A percentile compares a stretch with the other conserved stretches of the same genome.
These are phyloP conservation scores for Ecdyonurus torrentis DNA, from an alignment of 2,888 invertebrate genomes.

Conservation along the genomic window DNA sequence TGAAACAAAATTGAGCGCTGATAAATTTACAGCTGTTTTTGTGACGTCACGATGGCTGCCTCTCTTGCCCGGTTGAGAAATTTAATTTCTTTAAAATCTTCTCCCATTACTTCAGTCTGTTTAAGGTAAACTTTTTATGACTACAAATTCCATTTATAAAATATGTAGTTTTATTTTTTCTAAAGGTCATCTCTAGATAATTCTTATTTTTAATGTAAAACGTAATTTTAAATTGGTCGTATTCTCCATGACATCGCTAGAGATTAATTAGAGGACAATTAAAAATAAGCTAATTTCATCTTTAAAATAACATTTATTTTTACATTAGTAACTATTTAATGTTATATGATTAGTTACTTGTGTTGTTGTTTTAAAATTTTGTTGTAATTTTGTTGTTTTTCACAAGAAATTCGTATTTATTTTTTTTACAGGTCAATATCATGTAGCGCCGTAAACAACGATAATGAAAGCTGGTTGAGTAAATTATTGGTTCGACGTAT, in stretches of 20 bases:
- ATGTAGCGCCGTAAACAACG: conserved; percentile 6
- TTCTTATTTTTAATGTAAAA: not conserved
- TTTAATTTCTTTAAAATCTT: not conserved
- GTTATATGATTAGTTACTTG: too few species aligned
- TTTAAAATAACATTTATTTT: too few species aligned
- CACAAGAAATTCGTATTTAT: too few species aligned
- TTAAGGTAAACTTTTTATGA: not conserved
- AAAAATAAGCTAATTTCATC: not conserved
- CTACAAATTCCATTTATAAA: not conserved
- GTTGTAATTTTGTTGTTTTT: too few species aligned
- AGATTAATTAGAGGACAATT: not conserved
- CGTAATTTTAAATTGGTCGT: not conserved
- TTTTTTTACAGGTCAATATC: not conserved
- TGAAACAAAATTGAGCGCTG: too few species aligned
- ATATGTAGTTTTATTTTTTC: not conserved
- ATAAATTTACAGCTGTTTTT: not conserved
- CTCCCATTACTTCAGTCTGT: not conserved
- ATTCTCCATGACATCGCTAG: not conserved
- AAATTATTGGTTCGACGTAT: conserved; percentile 79
- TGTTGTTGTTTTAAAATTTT: too few species aligned
- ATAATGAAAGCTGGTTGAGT: conserved; percentile 67
- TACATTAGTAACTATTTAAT: too few species aligned
- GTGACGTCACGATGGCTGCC: not conserved
- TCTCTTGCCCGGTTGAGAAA: not conserved
- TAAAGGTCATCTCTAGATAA: not conserved